Conservation (phyloP, 2,797 vertebrate genomes). For the Karalla daura region DNA sequence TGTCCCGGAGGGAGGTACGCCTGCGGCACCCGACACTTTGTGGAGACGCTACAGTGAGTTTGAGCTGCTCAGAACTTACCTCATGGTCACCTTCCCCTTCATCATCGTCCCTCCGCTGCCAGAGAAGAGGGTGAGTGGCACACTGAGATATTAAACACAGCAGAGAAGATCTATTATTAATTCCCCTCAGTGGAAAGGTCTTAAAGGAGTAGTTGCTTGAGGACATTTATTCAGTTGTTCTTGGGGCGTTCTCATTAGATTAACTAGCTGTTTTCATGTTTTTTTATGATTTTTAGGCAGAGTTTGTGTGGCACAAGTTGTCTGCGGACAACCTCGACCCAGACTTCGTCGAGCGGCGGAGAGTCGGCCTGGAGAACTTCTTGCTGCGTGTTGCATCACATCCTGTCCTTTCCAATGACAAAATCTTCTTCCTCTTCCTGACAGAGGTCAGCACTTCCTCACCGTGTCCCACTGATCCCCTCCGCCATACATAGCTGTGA, state of each 20-base stretch:
- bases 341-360: slow-evolving; percentile 96
- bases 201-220: neutral
- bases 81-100: slow-evolving; percentile 90
- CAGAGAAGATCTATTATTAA: neutral
- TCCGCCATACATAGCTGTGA: neutral
- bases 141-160: rapidly evolving
- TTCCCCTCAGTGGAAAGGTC: too few species aligned
- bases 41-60: slow-evolving; percentile 99
- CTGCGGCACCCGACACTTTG: slow-evolving; percentile 88
- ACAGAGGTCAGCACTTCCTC: slow-evolving; percentile 75
- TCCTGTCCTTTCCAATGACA: slow-evolving; percentile 91
- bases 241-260: neutral
- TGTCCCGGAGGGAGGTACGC: slow-evolving; percentile 83
- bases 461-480: neutral
- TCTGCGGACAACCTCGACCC: slow-evolving; percentile 99
- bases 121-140: slow-evolving; percentile 93
- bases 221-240: neutral
- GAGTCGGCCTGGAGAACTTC: slow-evolving; percentile 97
- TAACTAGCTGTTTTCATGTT: neutral
- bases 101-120: slow-evolving; percentile 94
- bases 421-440: slow-evolving; percentile 93
- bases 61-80: slow-evolving; percentile 93
- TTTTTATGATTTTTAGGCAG: slow-evolving; percentile 91
- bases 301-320: slow-evolving; percentile 99
- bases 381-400: slow-evolving; percentile 95